phyloP scores from a whole-genome alignment of 1,140 invertebrate species.

The Calephelis nemesis region DNA sequence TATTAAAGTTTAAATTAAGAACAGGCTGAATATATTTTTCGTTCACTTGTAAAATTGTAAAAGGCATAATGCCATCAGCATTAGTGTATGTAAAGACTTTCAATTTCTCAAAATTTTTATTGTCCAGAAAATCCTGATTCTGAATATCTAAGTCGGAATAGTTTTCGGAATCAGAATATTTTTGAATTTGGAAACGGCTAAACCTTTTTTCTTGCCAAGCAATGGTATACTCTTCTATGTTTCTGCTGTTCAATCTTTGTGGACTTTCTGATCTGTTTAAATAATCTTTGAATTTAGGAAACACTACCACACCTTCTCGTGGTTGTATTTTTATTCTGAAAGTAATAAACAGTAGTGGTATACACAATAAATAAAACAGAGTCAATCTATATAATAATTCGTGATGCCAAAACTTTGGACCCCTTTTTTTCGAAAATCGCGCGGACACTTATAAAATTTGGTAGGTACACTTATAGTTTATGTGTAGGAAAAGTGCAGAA shows the following conservation, averaged over 20 bases:
- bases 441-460: no score
- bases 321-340: slow-evolving; percentile 65
- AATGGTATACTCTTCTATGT: slow-evolving; percentile 52
- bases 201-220: slow-evolving; percentile 74
- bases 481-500: no score
- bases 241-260: slow-evolving; percentile 31
- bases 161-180: slow-evolving; percentile 50
- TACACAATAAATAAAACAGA: neutral
- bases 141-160: slow-evolving; percentile 52
- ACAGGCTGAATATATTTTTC: neutral
- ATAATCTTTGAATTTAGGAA: slow-evolving; percentile 64
- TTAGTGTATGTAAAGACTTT: slow-evolving; percentile 20
- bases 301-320: slow-evolving; percentile 46
- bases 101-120: slow-evolving; percentile 30
- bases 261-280: slow-evolving; percentile 38
- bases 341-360: neutral
- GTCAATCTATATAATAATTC: no score
- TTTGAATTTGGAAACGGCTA: slow-evolving; percentile 51
- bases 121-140: slow-evolving; percentile 52
- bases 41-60: neutral
- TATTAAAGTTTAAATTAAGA: slow-evolving; percentile 40
- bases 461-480: no score
- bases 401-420: no score
- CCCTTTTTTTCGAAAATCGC: no score
- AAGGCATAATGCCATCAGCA: neutral